phyloP scores from a whole-genome alignment of 2,888 invertebrate species.

The Clitarchus hookeri region DNA sequence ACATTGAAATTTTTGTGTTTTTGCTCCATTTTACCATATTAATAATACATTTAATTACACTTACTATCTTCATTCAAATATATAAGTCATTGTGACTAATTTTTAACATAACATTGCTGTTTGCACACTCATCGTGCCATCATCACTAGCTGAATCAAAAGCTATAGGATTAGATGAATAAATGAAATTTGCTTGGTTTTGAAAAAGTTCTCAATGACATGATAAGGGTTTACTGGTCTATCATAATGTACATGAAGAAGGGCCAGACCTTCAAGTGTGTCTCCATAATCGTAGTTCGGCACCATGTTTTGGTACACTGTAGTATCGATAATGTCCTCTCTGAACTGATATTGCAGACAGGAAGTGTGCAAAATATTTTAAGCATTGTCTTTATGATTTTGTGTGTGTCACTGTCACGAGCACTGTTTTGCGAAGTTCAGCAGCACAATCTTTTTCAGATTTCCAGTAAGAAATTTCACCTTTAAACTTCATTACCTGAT shows the following conservation, averaged over 20 bases:
- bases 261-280: neutral
- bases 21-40: too few relatives aligned
- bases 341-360: conserved; percentile 1
- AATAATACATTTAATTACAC: too few relatives aligned
- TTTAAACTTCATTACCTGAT: neutral
- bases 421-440: conserved; percentile 6
- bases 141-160: neutral
- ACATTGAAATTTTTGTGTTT: too few relatives aligned
- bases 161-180: neutral
- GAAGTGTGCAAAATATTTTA: neutral
- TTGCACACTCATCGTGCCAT: too few relatives aligned
- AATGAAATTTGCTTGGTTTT: neutral
- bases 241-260: neutral
- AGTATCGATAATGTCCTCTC: neutral
- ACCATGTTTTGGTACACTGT: neutral
- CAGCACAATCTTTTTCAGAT: neutral
- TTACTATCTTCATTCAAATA: too few relatives aligned
- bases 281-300: neutral
- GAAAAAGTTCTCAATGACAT: neutral
- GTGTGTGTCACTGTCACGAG: neutral
- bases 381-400: neutral
- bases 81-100: too few relatives aligned
- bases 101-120: too few relatives aligned
- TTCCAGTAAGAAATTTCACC: conserved; percentile 8
- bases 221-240: neutral